Percentiles rank a stretch among this genome's conserved stretches.
These are phyloP conservation scores for Drosophila affinis DNA, from an alignment of 2,888 invertebrate species.

Conservation along the genomic window DNA sequence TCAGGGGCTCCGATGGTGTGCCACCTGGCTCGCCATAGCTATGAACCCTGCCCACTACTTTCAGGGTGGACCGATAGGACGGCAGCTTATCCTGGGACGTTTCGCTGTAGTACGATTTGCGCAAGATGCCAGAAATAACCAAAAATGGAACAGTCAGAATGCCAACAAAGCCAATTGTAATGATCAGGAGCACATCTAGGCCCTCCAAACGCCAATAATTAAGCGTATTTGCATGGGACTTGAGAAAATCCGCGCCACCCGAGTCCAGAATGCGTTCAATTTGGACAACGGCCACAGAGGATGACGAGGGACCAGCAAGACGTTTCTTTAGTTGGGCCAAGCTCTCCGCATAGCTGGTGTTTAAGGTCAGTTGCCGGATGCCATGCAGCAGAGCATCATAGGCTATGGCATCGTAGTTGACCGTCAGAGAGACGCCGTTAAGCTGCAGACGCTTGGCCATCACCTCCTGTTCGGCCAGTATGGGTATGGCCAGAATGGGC, in stretches of 20 bases:
- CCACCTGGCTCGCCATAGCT: constrained; percentile 56
- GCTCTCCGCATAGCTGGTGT: constrained; percentile 74
- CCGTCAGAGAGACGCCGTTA: constrained; percentile 82
- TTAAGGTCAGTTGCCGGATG: constrained; percentile 81
- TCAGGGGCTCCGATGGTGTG: constrained; percentile 45
- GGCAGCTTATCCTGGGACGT: constrained; percentile 39
- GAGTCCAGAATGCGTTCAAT: constrained; percentile 81
- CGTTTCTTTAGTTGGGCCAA: constrained; percentile 55
- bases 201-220: constrained; percentile 81
- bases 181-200: constrained; percentile 81
- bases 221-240: constrained; percentile 80
- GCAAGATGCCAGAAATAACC: constrained; percentile 80
- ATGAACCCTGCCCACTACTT: constrained; percentile 55
- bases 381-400: constrained; percentile 82
- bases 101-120: constrained; percentile 76
- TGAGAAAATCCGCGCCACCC: constrained; percentile 80
- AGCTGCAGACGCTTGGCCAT: constrained; percentile 84
- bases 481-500: constrained; percentile 85
- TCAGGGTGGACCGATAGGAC: constrained; percentile 52
- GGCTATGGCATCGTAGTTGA: constrained; percentile 82
- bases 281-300: constrained; percentile 77
- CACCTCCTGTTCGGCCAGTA: constrained; percentile 85
- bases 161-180: constrained; percentile 75
- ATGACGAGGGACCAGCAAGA: constrained; percentile 70
- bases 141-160: constrained; percentile 82